These are phyloP conservation scores for Tipula vernalis DNA, from an alignment of 2,888 invertebrate species.

Conservation along the genomic window DNA sequence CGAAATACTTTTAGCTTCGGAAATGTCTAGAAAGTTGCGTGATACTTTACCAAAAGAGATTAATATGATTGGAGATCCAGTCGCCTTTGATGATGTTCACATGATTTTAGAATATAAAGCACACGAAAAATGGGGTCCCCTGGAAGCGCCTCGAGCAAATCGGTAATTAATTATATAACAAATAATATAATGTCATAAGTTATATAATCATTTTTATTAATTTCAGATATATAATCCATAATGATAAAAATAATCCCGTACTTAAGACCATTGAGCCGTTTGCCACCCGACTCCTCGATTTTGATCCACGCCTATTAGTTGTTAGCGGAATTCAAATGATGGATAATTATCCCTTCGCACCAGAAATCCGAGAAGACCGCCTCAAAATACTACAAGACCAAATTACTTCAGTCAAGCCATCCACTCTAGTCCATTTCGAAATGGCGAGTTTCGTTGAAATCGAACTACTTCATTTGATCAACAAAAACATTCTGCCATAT, in stretches of 20 bases:
- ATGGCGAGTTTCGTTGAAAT: constrained; percentile 76
- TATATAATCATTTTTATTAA: constrained; percentile 15
- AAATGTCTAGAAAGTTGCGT: constrained; percentile 42
- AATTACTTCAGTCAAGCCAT: constrained; percentile 44
- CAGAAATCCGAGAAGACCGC: constrained; percentile 50
- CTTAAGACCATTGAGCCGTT: constrained; percentile 60
- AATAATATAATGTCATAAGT: constrained; percentile 12
- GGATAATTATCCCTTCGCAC: constrained; percentile 48
- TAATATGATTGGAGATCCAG: constrained; percentile 48
- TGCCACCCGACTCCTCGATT: constrained; percentile 44
- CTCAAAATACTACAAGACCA: constrained; percentile 52
- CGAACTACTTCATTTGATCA: constrained; percentile 50
- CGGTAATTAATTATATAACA: constrained; percentile 30
- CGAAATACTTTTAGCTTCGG: constrained; percentile 60
- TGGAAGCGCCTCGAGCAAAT: constrained; percentile 63
- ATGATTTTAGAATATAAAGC: constrained; percentile 68
- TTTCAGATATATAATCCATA: constrained; percentile 57
- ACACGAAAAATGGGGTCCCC: constrained; percentile 63
- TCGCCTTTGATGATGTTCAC: constrained; percentile 63
- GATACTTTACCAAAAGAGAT: constrained; percentile 48
- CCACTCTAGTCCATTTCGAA: constrained; percentile 66
- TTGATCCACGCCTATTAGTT: constrained; percentile 59
- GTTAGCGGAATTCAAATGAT: constrained; percentile 80
- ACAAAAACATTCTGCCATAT: constrained; percentile 54
- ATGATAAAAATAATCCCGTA: constrained; percentile 66